Base-by-base conservation (phyloP, 2,888 invertebrate genomes). In the Brenthis daphne region DNA sequence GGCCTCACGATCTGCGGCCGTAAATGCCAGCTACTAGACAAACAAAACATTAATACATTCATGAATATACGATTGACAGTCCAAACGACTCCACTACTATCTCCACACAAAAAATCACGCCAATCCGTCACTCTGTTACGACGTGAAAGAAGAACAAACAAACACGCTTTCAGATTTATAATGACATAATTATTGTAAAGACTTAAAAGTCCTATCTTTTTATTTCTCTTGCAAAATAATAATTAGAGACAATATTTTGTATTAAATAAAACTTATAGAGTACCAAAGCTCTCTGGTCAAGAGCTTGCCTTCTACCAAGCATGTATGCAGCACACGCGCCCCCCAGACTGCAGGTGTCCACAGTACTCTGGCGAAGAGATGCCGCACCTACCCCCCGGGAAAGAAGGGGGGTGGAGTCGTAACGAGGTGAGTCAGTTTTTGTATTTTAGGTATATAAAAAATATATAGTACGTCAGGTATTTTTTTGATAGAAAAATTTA, bases 281-380 rank as follows among this genome's bases (percentile, higher is more conserved):
- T 80, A 0, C 84, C 88, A 0, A 86, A 87, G 66, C 81, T 92
- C n/a, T 78, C 86, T 8, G 90, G 86, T 0, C 77, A 89, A 68
- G 90, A 91, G 78, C 63, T 89, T 67, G 90, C 88, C 1, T 90
- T 91, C 80, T 89, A 89, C 80, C 89, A 90, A 74, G 86, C 89
- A 79, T 94, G 87, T 82, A 88, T 83, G 87, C 90, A 86, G 76
- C 90, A 85, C 83, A 81, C 82, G 20, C 80, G 85, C 16, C 93
- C 85, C 6, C 83, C 88, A 6, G 92, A 89, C 85, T 93, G 85
- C 80, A 84, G 86, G 37, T 92, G 88, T 69, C 92, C 87, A 1
- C 90, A 87, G 77, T 85, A 92, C 73, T 81, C 88, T 0, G 89
- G 89, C 0, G 85, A 80, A 0, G 83, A 85, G 56, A 81, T 80